Base-by-base conservation (phyloP, 2,113 vertebrate genomes). In the Smithornis capensis region DNA sequence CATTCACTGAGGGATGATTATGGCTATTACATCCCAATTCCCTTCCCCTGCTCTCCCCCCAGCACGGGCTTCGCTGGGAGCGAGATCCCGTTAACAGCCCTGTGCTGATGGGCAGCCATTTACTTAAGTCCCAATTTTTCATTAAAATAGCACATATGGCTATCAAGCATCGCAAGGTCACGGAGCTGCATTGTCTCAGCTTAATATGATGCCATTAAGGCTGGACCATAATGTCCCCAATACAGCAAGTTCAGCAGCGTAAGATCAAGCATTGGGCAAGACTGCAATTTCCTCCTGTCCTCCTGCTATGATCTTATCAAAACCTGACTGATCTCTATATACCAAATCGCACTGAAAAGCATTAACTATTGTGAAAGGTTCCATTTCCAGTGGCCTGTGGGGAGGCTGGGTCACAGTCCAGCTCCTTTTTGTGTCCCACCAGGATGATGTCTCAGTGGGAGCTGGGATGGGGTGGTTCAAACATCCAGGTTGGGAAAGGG, bases 221-320 rank as follows among this genome's bases (percentile, higher is more conserved):
- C 88, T 19, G 80, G 96, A 77, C 88, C 73, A 14, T 96, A 90
- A 97, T 94, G 84, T 94, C 93, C 79, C 93, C 9, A 38, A 28
- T 52, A 75, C 87, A n/a, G 69, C 67, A 70, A 94, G 93, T 83
- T 78, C 73, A 65, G 80, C 92, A 96, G 69, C 49, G 6, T 24
- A 56, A 96, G 73, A 98, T 97, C 96, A 97, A 98, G 96, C 97
- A 94, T 80, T 84, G 83, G 90, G 92, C 95, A 96, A 94, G 96
- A 55, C 96, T 96, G 95, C 96, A 98, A 97, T 98, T 98, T 96
- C 97, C 84, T 86, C 95, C 96, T 97, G 97, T 97, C 97, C 97
- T 93, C 90, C 87, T 73, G 31, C 44, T 64, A 95, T 31, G 97
- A 98, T 97, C 94, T 60, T 96, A 97, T 98, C 96, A 68, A 89